Base-by-base conservation (phyloP, 2,797 vertebrate species). In the Sciaenops ocellatus region DNA sequence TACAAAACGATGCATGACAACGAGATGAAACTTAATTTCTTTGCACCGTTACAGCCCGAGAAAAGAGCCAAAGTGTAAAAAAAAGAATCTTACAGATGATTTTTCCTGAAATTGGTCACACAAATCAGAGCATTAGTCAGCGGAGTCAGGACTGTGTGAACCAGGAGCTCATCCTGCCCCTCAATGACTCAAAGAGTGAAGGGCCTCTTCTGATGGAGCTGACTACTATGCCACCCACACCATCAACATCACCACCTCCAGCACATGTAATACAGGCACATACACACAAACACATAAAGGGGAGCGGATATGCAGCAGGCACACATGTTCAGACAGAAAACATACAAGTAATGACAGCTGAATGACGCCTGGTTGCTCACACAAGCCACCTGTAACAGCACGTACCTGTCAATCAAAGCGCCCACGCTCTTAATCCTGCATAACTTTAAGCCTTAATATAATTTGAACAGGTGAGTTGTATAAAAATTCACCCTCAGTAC, bases 111-210 rank as follows among this genome's bases (percentile, higher is more conserved):
- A 48, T 56, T 61, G n/a, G 63, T 72, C 67, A 51, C 8, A 48
- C 42, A 15, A 76, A 81, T 59, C 51, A 44, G 9, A 38, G 52
- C 15, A 50, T 88, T 75, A 85, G 80, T 88, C 89, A 87, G 69
- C 10, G 66, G 46, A 76, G 74, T 64, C 48, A 9, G 46, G 54
- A 52, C 20, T 46, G 65, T 69, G 61, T 18, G 78, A 78, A 86
- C 64, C 78, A 71, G 78, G 54, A 80, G 73, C 61, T 83, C 79
- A 63, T 69, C 57, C 74, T 70, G 65, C 60, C 61, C 65, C 65
- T 84, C 46, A 15, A 28, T 80, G 76, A 87, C 83, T 91, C 85
- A 86, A 73, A 76, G 81, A 85, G 77, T 70, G 68, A 81, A 90
- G 79, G 78, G 61, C 83, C 87, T 83, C 84, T 82, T 79, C 73